Evolutionary conservation across 2,888 invertebrate genomes (phyloP).

Genomic region (Drosophila ezoana): DNA sequence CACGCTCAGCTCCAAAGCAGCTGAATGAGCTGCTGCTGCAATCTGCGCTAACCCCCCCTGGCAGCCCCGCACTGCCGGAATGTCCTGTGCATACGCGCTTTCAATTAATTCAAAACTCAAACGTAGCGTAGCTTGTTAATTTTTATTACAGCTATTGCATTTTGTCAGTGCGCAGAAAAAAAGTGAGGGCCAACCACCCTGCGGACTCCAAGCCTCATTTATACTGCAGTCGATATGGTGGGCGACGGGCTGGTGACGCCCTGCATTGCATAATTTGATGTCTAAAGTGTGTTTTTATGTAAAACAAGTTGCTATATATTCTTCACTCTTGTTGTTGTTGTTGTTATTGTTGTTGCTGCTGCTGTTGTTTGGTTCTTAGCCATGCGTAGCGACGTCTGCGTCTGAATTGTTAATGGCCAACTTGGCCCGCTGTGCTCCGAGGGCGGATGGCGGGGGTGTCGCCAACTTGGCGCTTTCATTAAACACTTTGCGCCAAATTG

Average conservation of each 20-base stretch:
- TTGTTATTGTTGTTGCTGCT: slow-evolving; percentile 24
- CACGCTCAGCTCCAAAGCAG: slow-evolving; percentile 5
- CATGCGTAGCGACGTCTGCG: slow-evolving; percentile 57
- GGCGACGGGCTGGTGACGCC: slow-evolving; percentile 1
- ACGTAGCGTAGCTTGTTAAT: slow-evolving; percentile 82
- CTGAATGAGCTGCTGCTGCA: slow-evolving; percentile 22
- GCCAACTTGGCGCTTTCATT: slow-evolving; percentile 73
- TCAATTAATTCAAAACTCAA: slow-evolving; percentile 81
- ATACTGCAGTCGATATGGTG: slow-evolving; percentile 4
- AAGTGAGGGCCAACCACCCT: not conserved
- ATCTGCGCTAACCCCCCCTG: slow-evolving; percentile 7
- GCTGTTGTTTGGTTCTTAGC: slow-evolving; percentile 54
- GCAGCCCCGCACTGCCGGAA: slow-evolving; percentile 12
- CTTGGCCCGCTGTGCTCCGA: slow-evolving; percentile 63
- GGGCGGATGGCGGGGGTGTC: slow-evolving; percentile 14
- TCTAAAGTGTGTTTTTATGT: slow-evolving; percentile 76
- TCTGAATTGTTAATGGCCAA: slow-evolving; percentile 74
- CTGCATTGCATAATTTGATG: slow-evolving; percentile 77
- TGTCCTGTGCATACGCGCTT: slow-evolving; percentile 79
- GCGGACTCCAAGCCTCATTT: not conserved
- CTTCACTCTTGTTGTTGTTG: slow-evolving; percentile 27
- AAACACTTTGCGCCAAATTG: slow-evolving; percentile 81
- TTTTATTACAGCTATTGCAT: slow-evolving; percentile 79
- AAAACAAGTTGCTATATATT: slow-evolving; percentile 67
- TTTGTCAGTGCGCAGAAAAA: slow-evolving; percentile 60